Percentiles rank a stretch among this genome's conserved stretches.
Conservation (phyloP, 37 sponge, comb jelly and placozoan species). For the Oopsacas minuta region DNA sequence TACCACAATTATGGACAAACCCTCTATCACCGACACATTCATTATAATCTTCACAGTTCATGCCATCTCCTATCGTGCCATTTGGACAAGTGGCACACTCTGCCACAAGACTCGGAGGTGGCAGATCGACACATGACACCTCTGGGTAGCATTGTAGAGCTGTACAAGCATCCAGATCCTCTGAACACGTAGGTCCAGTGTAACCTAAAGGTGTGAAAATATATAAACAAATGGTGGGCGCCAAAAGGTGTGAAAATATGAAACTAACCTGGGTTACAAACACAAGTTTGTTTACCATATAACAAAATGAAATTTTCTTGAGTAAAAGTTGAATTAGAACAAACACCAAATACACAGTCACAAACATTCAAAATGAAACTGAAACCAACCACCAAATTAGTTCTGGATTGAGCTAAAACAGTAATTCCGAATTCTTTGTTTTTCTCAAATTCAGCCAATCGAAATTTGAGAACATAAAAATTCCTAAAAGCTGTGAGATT, state of each 20-base stretch:
- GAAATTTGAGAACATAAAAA: not conserved
- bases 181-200: not conserved
- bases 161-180: not conserved
- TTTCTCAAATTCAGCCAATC: not conserved
- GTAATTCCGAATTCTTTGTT: not conserved
- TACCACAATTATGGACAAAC: not conserved
- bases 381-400: not conserved
- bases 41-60: not conserved
- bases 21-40: not conserved
- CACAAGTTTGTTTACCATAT: not conserved
- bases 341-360: not conserved
- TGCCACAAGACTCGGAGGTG: not conserved
- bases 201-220: conserved; percentile 9
- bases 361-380: conserved; percentile 11
- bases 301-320: not conserved
- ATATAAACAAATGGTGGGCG: too few species aligned
- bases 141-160: not conserved
- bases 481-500: not conserved
- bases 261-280: not conserved
- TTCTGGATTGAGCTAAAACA: not conserved
- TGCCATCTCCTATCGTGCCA: not conserved
- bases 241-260: too few species aligned
- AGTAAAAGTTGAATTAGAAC: not conserved
- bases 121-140: not conserved
- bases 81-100: conserved; percentile 1